Percentiles rank a stretch among this genome's conserved stretches.
Conservation (phyloP, 2,888 invertebrate species). For the Heliconius hortense region DNA sequence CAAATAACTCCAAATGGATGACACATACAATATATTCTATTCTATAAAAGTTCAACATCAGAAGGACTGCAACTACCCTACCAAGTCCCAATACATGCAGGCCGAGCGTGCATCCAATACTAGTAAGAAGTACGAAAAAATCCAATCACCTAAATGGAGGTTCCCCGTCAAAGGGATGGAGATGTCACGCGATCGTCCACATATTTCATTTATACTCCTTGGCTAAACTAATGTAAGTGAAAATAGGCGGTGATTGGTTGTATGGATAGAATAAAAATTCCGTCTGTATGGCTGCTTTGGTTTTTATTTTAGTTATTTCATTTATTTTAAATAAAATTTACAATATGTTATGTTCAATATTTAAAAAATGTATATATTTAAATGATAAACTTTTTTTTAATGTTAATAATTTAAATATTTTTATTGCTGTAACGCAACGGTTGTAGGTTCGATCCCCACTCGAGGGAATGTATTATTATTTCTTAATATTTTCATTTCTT, state of each 20-base stretch:
- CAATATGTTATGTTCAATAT: too few relatives aligned
- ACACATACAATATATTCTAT: background rate
- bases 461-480: too few relatives aligned
- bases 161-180: slow-evolving; percentile 58
- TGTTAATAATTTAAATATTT: too few relatives aligned
- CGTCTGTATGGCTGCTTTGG: too few relatives aligned
- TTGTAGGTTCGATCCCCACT: too few relatives aligned
- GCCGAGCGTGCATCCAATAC: slow-evolving; percentile 43
- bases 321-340: too few relatives aligned
- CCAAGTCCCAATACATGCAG: slow-evolving; percentile 11
- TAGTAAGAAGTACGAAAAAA: slow-evolving; percentile 45
- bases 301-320: too few relatives aligned
- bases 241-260: slow-evolving; percentile 73
- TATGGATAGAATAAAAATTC: slow-evolving; percentile 52
- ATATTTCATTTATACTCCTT: slow-evolving; percentile 78
- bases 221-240: slow-evolving; percentile 78
- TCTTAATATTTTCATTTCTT: too few relatives aligned
- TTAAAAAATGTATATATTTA: too few relatives aligned
- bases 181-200: slow-evolving; percentile 73
- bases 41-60: slow-evolving; percentile 49
- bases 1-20: background rate
- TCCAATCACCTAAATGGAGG: slow-evolving; percentile 73
- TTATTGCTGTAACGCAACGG: too few relatives aligned
- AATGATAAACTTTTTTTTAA: too few relatives aligned
- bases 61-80: slow-evolving; percentile 46